phyloP scores from a whole-genome alignment of 2,888 invertebrate species.

The Ypsolopha scabrella region DNA sequence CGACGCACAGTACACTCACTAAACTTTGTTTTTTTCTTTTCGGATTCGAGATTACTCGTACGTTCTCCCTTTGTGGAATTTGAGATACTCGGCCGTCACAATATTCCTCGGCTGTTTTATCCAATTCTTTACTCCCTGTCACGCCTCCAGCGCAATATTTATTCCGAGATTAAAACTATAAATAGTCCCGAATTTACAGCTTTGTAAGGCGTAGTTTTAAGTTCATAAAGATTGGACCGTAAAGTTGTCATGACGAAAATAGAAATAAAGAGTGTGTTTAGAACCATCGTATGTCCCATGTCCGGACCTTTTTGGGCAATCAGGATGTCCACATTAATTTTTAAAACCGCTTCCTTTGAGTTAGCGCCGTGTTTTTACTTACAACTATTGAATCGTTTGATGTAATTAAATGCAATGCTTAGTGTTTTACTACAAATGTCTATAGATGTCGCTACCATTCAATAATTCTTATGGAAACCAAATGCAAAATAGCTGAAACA shows the following conservation, averaged over 20 bases:
- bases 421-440: no score
- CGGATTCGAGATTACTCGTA: slow-evolving; percentile 31
- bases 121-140: slow-evolving; percentile 41
- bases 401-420: slow-evolving; percentile 34
- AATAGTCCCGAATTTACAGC: slow-evolving; percentile 25
- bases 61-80: slow-evolving; percentile 43
- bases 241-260: slow-evolving; percentile 34
- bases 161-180: slow-evolving; percentile 33
- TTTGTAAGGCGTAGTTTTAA: slow-evolving; percentile 22
- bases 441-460: no score
- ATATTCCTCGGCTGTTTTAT: slow-evolving; percentile 48
- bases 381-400: slow-evolving; percentile 64
- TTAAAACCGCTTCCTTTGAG: slow-evolving; percentile 62
- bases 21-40: slow-evolving; percentile 45
- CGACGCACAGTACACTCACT: slow-evolving; percentile 44
- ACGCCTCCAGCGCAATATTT: slow-evolving; percentile 29
- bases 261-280: slow-evolving; percentile 28
- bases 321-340: slow-evolving; percentile 65
- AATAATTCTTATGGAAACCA: no score
- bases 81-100: slow-evolving; percentile 61
- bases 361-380: slow-evolving; percentile 46
- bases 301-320: slow-evolving; percentile 35
- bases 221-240: slow-evolving; percentile 30
- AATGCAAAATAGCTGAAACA: no score
- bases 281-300: slow-evolving; percentile 30